Evolutionary conservation across 1,140 invertebrate genomes (phyloP).

Genomic region (Diachasmimorpha longicaudata): DNA sequence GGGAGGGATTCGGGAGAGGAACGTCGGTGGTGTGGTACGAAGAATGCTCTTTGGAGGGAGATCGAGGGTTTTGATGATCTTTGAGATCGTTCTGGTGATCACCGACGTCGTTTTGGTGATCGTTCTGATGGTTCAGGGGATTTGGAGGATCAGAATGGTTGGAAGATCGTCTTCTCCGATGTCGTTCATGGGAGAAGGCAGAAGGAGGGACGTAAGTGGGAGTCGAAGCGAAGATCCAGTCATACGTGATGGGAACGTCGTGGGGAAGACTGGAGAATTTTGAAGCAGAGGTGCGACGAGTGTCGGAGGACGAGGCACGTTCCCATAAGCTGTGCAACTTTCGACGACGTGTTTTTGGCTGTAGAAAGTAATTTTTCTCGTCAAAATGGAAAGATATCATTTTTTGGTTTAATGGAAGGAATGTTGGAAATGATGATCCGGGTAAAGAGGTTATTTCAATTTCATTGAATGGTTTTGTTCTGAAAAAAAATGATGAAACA

Average conservation of each 20-base stretch:
- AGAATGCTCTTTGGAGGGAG: background rate
- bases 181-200: background rate
- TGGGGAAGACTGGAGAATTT: conserved; percentile 73
- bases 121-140: background rate
- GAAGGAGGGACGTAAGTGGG: background rate
- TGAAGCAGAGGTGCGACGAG: conserved; percentile 44
- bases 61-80: background rate
- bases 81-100: background rate
- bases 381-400: background rate
- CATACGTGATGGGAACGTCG: conserved; percentile 58
- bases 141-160: background rate
- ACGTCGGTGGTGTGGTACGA: background rate
- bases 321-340: conserved; percentile 77
- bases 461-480: too few species aligned
- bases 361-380: conserved; percentile 44
- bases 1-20: background rate
- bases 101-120: background rate
- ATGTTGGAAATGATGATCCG: background rate
- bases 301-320: conserved; percentile 43
- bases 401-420: background rate
- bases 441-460: too few species aligned
- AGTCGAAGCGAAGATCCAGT: conserved; percentile 65
- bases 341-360: conserved; percentile 76
- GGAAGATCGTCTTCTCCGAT: background rate
- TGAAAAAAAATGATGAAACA: too few species aligned